These are phyloP conservation scores for Mesocentrotus franciscanus DNA, from an alignment of 53 echinoderm and acorn worm genomes.

Conservation along the genomic window DNA sequence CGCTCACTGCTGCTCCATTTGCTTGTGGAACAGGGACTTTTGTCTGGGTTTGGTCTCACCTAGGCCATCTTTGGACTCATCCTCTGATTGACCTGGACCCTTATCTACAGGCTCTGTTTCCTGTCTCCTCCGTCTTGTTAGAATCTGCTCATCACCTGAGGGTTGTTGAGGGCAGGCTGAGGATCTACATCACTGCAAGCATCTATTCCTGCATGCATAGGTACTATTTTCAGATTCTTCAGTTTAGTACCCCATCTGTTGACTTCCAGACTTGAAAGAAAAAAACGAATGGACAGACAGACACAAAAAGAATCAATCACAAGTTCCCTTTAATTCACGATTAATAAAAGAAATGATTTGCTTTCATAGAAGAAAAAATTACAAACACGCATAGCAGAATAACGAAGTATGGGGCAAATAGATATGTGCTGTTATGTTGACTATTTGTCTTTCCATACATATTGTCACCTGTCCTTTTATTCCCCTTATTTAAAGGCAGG, in stretches of 20 bases:
- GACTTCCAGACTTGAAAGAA: constrained; percentile 14
- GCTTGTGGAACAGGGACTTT: neutral
- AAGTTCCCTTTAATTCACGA: neutral
- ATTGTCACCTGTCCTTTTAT: neutral
- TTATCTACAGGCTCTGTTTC: neutral
- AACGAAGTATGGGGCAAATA: too few relatives aligned
- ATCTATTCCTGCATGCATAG: constrained; percentile 3
- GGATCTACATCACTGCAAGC: constrained; percentile 1
- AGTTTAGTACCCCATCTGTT: constrained; percentile 47
- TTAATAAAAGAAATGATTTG: neutral
- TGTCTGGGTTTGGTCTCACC: too few relatives aligned
- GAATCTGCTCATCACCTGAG: neutral
- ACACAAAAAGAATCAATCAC: neutral
- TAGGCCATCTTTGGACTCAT: too few relatives aligned
- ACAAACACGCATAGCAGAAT: too few relatives aligned
- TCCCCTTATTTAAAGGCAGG: neutral
- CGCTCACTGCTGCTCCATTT: neutral
- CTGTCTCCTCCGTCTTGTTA: neutral
- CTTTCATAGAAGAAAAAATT: too few relatives aligned
- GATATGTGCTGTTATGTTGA: neutral
- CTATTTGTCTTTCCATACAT: neutral
- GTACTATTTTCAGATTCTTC: constrained; percentile 29
- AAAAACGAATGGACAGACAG: neutral
- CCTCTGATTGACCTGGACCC: neutral
- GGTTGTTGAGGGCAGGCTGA: neutral